Evolutionary conservation across 2,888 invertebrate species (phyloP).

Genomic region (Agriopis leucophaearia): DNA sequence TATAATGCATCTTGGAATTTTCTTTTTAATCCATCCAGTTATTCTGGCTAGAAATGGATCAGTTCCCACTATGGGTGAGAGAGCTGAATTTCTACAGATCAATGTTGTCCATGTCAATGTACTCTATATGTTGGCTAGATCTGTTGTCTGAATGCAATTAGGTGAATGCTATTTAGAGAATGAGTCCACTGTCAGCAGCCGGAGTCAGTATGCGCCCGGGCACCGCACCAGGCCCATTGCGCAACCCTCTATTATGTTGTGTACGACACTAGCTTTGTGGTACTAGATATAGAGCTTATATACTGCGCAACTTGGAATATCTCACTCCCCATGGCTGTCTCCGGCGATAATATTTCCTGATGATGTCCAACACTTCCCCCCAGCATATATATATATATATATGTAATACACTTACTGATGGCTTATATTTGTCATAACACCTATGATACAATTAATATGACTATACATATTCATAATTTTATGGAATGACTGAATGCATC

Average conservation of each 20-base stretch:
- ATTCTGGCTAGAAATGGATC: slow-evolving; percentile 88
- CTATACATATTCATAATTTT: slow-evolving; percentile 41
- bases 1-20: slow-evolving; percentile 79
- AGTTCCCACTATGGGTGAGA: slow-evolving; percentile 89
- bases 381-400: slow-evolving; percentile 5
- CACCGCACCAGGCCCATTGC: slow-evolving; percentile 40
- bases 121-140: slow-evolving; percentile 77
- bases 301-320: slow-evolving; percentile 9
- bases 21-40: slow-evolving; percentile 85
- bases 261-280: slow-evolving; percentile 29
- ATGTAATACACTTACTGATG: slow-evolving; percentile 19
- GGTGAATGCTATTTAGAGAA: slow-evolving; percentile 84
- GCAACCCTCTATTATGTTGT: slow-evolving; percentile 23
- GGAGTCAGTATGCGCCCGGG: slow-evolving; percentile 69
- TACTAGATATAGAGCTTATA: slow-evolving; percentile 30
- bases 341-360: slow-evolving; percentile 70
- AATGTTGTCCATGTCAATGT: slow-evolving; percentile 81
- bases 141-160: slow-evolving; percentile 83
- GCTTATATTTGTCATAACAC: slow-evolving; percentile 33
- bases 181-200: slow-evolving; percentile 72
- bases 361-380: slow-evolving; percentile 45
- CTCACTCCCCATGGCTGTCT: slow-evolving; percentile 64
- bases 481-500: slow-evolving; percentile 76
- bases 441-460: slow-evolving; percentile 28
- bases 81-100: slow-evolving; percentile 80